A percentile compares a stretch with the other conserved stretches of the same genome.
Evolutionary conservation across 2,888 invertebrate genomes (phyloP).

Genomic region (Galeopsomyia nigrocyanea): DNA sequence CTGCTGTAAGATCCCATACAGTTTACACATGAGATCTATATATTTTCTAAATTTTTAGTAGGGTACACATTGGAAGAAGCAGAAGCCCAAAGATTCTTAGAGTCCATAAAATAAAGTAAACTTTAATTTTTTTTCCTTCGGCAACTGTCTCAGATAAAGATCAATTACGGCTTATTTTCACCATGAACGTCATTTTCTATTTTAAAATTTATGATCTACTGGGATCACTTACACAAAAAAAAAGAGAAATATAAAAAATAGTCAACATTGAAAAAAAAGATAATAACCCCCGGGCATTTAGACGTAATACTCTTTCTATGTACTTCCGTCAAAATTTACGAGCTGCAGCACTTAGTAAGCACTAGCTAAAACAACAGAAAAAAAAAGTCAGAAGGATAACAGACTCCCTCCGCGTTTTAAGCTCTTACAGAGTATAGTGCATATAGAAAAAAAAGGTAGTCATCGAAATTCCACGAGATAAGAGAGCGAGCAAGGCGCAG

Average conservation of each 20-base stretch:
- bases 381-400: constrained; percentile 28
- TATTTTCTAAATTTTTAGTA: no score
- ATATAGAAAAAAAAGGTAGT: neutral
- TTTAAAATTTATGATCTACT: no score
- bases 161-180: no score
- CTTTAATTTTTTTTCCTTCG: no score
- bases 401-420: neutral
- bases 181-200: no score
- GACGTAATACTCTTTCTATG: neutral
- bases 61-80: no score
- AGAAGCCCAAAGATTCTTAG: no score
- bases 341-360: constrained; percentile 16
- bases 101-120: no score
- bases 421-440: neutral
- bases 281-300: neutral
- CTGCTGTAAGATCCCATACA: no score
- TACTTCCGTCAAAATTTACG: constrained; percentile 1
- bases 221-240: neutral
- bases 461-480: constrained; percentile 26
- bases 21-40: no score
- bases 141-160: no score
- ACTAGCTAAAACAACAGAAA: constrained; percentile 1
- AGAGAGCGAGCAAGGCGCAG: constrained; percentile 19
- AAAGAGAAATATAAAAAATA: neutral
- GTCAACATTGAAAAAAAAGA: neutral